Conservation (phyloP, 2,888 invertebrate species). For the Cyaniris semiargus region DNA sequence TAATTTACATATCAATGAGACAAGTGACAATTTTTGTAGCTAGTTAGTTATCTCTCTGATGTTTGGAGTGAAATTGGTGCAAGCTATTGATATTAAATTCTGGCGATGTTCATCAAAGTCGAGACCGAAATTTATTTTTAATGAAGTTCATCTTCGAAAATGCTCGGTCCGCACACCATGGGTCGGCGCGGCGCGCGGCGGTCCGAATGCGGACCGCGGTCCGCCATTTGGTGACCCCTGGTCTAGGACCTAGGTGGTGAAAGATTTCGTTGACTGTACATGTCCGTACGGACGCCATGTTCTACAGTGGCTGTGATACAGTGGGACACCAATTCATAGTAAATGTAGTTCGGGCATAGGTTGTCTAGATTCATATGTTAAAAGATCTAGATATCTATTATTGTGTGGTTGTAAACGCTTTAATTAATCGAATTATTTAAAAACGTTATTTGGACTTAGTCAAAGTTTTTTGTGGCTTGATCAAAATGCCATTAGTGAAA, state of each 20-base stretch:
- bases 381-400: constrained; percentile 23
- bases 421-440: constrained; percentile 31
- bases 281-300: constrained; percentile 49
- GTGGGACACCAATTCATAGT: constrained; percentile 42
- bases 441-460: neutral
- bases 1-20: too few species aligned
- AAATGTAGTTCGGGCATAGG: constrained; percentile 31
- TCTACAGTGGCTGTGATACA: constrained; percentile 70
- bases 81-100: too few species aligned
- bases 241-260: neutral
- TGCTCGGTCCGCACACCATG: too few species aligned
- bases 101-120: too few species aligned
- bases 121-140: too few species aligned
- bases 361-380: constrained; percentile 32
- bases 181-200: too few species aligned
- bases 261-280: constrained; percentile 3
- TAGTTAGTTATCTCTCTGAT: too few species aligned
- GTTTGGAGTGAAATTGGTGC: too few species aligned
- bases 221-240: too few species aligned
- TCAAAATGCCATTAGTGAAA: neutral
- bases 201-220: too few species aligned
- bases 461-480: neutral
- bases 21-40: too few species aligned
- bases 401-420: constrained; percentile 25
- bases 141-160: too few species aligned